Conservation (phyloP, 2,888 invertebrate genomes). For the Drosophila kambysellisi region DNA sequence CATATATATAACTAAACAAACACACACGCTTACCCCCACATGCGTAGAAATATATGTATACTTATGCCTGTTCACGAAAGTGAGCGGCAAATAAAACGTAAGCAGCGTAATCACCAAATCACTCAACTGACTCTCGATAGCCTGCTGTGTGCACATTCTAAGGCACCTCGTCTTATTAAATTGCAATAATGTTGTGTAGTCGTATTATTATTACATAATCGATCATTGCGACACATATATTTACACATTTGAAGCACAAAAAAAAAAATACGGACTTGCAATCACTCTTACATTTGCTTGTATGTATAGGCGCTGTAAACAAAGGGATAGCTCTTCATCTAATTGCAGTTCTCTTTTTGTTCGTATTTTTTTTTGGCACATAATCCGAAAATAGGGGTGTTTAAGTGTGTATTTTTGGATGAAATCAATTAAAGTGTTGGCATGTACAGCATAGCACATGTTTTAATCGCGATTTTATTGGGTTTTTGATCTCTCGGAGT, state of each 20-base stretch:
- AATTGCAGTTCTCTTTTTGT: constrained; percentile 31
- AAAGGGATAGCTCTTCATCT: constrained; percentile 32
- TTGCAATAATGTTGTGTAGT: constrained; percentile 47
- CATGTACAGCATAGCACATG: background rate
- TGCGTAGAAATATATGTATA: constrained; percentile 2
- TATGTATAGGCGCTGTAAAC: constrained; percentile 21
- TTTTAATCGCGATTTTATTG: background rate
- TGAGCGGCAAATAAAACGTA: constrained; percentile 35
- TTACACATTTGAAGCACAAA: constrained; percentile 17
- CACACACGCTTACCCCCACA: constrained; percentile 3
- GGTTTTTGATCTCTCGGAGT: background rate
- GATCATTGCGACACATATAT: constrained; percentile 51
- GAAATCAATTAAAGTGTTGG: constrained; percentile 23
- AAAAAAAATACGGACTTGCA: constrained; percentile 21
- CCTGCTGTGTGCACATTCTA: constrained; percentile 48
- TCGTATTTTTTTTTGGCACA: background rate
- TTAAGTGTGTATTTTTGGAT: constrained; percentile 4
- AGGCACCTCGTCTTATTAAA: constrained; percentile 48
- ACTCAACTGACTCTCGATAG: constrained; percentile 36
- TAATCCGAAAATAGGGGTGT: constrained; percentile 28
- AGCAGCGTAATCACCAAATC: constrained; percentile 57
- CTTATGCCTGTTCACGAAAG: constrained; percentile 25
- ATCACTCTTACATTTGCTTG: constrained; percentile 3
- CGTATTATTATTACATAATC: constrained; percentile 71
- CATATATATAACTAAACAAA: constrained; percentile 6